Base-by-base conservation (phyloP, 2,888 invertebrate genomes). In the Eristalinus aeneus region DNA sequence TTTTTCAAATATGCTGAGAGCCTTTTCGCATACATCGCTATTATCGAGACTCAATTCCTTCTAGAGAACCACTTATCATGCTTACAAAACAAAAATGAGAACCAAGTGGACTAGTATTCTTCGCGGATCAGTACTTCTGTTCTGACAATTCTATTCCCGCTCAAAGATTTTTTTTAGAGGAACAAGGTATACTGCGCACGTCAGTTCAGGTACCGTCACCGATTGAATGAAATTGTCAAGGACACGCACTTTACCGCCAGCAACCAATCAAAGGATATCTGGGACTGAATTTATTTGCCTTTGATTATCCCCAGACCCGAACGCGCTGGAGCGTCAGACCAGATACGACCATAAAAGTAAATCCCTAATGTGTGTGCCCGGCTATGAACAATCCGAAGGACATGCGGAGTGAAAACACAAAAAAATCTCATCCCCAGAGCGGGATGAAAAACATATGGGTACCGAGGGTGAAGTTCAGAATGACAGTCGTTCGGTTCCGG, bases 341-440 rank as follows among this genome's bases (percentile, higher is more conserved):
- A 58, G 83, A 79, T 75, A 71, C 53, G 60, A 23, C 61, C 74
- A 74, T 84, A 79, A 84, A 84, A 84, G 80, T 85, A 85, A 85
- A 85, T 85, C 84, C 80, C 58, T 76, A 63, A 80, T 72, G 67
- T 80, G 79, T 72, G 80, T 84, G 84, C 20, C 75, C 75, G 74
- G 36, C 72, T 77, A 67, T 32, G 61, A 56, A 2, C 27, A 27
- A 16, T 22, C 54, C 64, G 32, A 32, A 61, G 12, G 27, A 27
- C 27, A 27, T 36, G 11, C 23, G 8, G 27, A n/a, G 12, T 11
- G 67, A 10, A 27, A 54, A 27, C 16, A 12, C 53, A 16, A 53
- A 64, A 65, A 10, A 53, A 31, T 2, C 2, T 8, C 39, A 2
- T 3, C 39, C 39, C 53, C 53, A n/a, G 3, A 56, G 23, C 22